These are phyloP conservation scores for Orchesellides sinensis DNA, from an alignment of 2,888 invertebrate genomes.

Conservation along the genomic window DNA sequence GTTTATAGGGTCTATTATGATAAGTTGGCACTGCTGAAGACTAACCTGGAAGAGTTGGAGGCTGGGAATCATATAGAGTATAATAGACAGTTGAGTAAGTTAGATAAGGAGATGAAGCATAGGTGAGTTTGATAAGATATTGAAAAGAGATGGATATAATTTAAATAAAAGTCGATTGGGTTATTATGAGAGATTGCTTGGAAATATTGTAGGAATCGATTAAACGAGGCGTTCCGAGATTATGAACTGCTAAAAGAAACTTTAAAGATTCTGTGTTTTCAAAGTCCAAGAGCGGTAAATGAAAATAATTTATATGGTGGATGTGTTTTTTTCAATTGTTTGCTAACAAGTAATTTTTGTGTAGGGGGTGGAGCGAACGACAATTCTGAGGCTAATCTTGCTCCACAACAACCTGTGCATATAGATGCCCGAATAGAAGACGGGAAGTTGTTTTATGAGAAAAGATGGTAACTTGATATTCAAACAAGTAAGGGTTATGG, in stretches of 20 bases:
- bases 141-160: too few species aligned
- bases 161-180: too few species aligned
- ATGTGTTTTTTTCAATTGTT: background rate
- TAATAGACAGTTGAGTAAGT: conserved; percentile 38
- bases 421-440: conserved; percentile 94
- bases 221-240: conserved; percentile 87
- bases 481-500: too few species aligned
- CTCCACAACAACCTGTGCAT: conserved; percentile 62
- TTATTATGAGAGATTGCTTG: conserved; percentile 71
- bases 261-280: conserved; percentile 51
- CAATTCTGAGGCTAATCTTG: background rate
- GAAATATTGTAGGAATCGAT: conserved; percentile 78
- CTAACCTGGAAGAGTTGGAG: conserved; percentile 87
- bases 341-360: too few species aligned
- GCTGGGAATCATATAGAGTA: conserved; percentile 89
- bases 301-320: background rate
- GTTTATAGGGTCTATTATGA: conserved; percentile 89
- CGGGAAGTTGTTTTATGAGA: conserved; percentile 94
- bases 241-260: conserved; percentile 83
- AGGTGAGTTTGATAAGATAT: conserved; percentile 25
- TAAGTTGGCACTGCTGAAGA: conserved; percentile 91
- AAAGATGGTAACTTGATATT: conserved; percentile 84
- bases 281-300: conserved; percentile 37
- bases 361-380: too few species aligned
- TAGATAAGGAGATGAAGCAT: conserved; percentile 43